Conservation (phyloP, 2,797 vertebrate species). For the Siniperca scherzeri region DNA sequence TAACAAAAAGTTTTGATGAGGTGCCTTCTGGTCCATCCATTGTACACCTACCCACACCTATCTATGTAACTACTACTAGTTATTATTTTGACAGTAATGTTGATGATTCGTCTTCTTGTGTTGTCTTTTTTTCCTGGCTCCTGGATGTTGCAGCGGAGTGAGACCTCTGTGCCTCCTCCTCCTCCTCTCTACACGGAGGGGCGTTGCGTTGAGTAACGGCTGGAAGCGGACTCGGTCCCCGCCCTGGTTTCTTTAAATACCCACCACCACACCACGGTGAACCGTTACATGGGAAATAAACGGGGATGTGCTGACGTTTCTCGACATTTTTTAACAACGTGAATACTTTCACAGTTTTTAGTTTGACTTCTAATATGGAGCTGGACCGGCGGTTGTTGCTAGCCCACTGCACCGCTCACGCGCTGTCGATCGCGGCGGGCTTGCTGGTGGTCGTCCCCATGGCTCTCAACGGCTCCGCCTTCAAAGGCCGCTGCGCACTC, state of each 20-base stretch:
- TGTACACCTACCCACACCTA: too few relatives aligned
- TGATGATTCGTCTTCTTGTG: background rate
- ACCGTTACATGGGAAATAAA: background rate
- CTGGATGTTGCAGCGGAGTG: slow-evolving; percentile 41
- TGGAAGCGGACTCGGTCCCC: slow-evolving; percentile 8
- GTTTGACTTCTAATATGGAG: slow-evolving; percentile 76
- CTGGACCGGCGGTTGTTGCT: slow-evolving; percentile 85
- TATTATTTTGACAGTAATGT: background rate
- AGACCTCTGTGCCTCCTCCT: background rate
- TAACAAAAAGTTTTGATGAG: too few relatives aligned
- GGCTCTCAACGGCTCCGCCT: slow-evolving; percentile 87
- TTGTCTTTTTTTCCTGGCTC: background rate
- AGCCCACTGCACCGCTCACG: slow-evolving; percentile 85
- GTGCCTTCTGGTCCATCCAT: too few relatives aligned
- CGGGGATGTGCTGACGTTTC: background rate
- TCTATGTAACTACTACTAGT: background rate
- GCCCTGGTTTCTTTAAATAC: slow-evolving; percentile 55
- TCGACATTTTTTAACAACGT: rapidly evolving
- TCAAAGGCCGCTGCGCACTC: slow-evolving; percentile 88
- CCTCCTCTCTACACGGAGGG: background rate
- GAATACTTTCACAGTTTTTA: background rate
- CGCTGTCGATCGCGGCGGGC: slow-evolving; percentile 81
- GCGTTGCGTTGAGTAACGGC: slow-evolving; percentile 36
- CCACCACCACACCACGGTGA: background rate
- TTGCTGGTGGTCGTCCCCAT: slow-evolving; percentile 87